These are phyloP conservation scores for Myotis yumanensis DNA, from an alignment of 2,113 vertebrate species.

Conservation along the genomic window DNA sequence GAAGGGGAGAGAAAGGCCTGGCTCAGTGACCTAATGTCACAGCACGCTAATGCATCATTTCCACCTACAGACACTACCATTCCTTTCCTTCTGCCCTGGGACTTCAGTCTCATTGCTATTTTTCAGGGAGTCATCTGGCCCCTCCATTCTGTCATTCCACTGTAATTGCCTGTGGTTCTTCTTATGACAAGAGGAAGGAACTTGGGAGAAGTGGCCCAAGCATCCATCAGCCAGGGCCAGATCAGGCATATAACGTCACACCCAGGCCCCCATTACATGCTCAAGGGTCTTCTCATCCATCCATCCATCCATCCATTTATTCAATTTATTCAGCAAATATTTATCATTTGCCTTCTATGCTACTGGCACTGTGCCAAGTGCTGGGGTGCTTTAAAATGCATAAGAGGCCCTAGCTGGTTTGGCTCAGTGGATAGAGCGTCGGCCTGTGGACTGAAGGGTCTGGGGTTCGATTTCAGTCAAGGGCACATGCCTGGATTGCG, in stretches of 20 bases:
- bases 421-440: too few relatives aligned
- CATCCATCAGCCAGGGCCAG: not conserved
- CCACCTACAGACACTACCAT: not conserved
- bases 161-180: not conserved
- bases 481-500: too few relatives aligned
- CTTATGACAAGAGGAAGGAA: not conserved
- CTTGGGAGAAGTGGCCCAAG: not conserved
- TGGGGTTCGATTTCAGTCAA: too few relatives aligned
- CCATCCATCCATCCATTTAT: not conserved
- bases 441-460: too few relatives aligned
- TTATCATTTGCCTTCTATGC: not conserved
- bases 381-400: not conserved
- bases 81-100: not conserved
- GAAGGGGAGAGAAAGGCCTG: not conserved
- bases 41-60: not conserved
- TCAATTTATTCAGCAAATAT: constrained; percentile 19
- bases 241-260: not conserved
- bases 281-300: not conserved
- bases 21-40: not conserved
- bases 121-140: not conserved
- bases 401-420: too few relatives aligned
- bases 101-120: not conserved
- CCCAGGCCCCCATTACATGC: not conserved
- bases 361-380: not conserved
- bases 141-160: not conserved